phyloP scores from a whole-genome alignment of 2,113 vertebrate genomes.

The Oryctolagus cuniculus region DNA sequence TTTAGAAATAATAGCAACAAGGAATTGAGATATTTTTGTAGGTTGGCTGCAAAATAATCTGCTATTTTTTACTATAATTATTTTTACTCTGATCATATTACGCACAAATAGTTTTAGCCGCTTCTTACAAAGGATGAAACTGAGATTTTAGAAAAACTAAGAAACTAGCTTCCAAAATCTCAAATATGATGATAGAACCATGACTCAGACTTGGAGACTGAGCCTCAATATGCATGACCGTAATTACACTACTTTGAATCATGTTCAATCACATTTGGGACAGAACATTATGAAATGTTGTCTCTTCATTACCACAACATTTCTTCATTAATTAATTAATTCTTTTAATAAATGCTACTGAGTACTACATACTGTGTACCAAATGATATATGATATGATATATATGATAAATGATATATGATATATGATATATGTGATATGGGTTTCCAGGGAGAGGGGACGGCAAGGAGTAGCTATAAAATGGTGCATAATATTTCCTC shows the following conservation, averaged over 20 bases:
- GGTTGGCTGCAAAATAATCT: background rate
- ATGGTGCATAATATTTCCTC: background rate
- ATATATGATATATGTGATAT: too few species aligned
- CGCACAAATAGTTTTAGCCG: background rate
- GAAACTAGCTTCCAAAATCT: background rate
- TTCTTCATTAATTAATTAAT: background rate
- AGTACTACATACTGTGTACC: background rate
- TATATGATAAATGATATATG: background rate
- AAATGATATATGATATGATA: background rate
- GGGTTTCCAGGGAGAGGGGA: background rate
- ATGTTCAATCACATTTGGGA: background rate
- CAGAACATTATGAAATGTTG: background rate
- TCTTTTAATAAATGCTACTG: background rate
- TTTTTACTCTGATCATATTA: background rate
- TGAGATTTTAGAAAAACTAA: conserved; percentile 20
- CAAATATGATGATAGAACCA: background rate
- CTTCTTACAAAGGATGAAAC: conserved; percentile 9
- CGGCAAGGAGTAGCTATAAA: background rate
- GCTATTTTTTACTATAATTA: background rate
- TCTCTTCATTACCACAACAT: background rate
- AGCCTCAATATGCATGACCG: background rate
- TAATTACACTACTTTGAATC: background rate
- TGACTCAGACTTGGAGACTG: background rate
- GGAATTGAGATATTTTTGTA: background rate
- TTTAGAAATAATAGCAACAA: conserved; percentile 8